A percentile compares a stretch with the other conserved stretches of the same genome.
Conservation (phyloP, 2,888 invertebrate species). For the Hololepta plana region DNA sequence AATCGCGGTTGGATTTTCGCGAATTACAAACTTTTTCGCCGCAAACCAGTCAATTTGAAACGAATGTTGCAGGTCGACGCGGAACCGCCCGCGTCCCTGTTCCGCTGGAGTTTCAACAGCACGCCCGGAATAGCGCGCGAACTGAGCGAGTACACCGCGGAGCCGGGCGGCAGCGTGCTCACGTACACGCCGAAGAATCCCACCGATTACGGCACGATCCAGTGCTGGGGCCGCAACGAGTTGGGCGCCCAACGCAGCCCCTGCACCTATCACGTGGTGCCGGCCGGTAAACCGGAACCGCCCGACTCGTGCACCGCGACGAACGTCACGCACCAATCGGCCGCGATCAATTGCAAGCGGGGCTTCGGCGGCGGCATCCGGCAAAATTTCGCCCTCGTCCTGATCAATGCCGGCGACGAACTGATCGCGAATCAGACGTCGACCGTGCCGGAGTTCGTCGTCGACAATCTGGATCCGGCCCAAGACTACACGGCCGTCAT, state of each 20-base stretch:
- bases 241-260: slow-evolving; percentile 52
- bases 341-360: slow-evolving; percentile 29
- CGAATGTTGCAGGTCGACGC: slow-evolving; percentile 51
- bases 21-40: no score
- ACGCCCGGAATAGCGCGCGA: slow-evolving; percentile 32
- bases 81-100: slow-evolving; percentile 47
- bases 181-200: slow-evolving; percentile 38
- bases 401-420: slow-evolving; percentile 16
- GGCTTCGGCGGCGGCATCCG: slow-evolving; percentile 36
- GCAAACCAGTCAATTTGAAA: no score
- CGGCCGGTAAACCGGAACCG: slow-evolving; percentile 38
- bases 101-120: slow-evolving; percentile 50
- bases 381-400: slow-evolving; percentile 28
- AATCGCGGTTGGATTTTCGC: no score
- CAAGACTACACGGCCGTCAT: slow-evolving; percentile 30
- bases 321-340: slow-evolving; percentile 32
- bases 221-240: slow-evolving; percentile 54
- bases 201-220: slow-evolving; percentile 59
- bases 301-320: slow-evolving; percentile 29
- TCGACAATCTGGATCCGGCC: slow-evolving; percentile 31
- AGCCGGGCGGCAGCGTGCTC: slow-evolving; percentile 23
- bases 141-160: slow-evolving; percentile 24
- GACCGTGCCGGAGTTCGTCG: slow-evolving; percentile 28
- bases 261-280: slow-evolving; percentile 57
- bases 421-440: slow-evolving; percentile 25